Evolutionary conservation across 2,113 vertebrate species (phyloP), one percentile per base, ranked within the genome.

Genomic region (Psilopogon haemacephalus): DNA sequence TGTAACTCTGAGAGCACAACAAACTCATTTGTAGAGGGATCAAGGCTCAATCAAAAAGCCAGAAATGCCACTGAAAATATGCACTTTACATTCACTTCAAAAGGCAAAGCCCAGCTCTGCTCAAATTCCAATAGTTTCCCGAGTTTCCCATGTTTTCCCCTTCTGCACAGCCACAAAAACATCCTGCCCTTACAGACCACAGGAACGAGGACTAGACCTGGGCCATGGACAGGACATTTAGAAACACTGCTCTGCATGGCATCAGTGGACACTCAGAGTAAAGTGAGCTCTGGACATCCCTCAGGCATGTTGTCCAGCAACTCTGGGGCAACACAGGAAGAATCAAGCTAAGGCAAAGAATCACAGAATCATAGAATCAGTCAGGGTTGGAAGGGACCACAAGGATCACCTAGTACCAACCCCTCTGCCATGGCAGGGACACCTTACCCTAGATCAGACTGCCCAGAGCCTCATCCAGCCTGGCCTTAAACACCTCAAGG

Each of bases 251-350:
- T 12, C 46, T 60, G 67, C 23, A 6, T 1, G 7, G 21, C 13
- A 33, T 33, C 4, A 0, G 8, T 27, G 27, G 18, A 28, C 26
- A 16, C 12, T 6, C 58, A 7, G 54, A 26, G 19, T 20, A 46
- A 65, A 50, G 16, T 6, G 8, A 50, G 54, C 13, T 76, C 50
- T 75, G 5, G 2, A 46, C 63, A 62, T 4, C 27, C 3, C 30
- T 26, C 68, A 37, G 9, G 19, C 44, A 56, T 0, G 0, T 20
- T 2, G 1, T 9, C 9, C 68, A 15, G 60, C 1, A 3, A 17
- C 42, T 13, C 20, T 6, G 44, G 3, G 15, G 32, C 42, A 50
- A 32, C 2, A 4, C 58, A 30, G 40, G 30, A 38, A 59, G 20
- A 50, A 35, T 33, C 0, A 2, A 44, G 44, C 7, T 8, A 23